Conservation (phyloP, 2,888 invertebrate genomes). For the Incurvaria masculella region DNA sequence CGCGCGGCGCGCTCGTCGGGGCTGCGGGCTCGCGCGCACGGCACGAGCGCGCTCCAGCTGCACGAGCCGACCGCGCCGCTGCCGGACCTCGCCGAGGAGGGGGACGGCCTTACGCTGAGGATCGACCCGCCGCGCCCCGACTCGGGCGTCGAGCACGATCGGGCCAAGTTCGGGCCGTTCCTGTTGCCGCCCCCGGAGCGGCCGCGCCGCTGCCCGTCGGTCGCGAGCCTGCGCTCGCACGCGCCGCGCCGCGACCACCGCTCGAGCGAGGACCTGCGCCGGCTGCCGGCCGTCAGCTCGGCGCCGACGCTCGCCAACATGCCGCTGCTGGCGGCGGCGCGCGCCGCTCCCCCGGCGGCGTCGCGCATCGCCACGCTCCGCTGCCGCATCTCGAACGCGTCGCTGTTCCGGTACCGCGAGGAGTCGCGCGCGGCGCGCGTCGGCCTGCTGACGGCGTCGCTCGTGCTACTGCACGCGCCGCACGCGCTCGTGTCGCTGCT, state of each 20-base stretch:
- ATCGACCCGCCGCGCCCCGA: constrained; percentile 34
- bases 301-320: constrained; percentile 45
- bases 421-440: constrained; percentile 88
- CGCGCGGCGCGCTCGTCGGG: constrained; percentile 72
- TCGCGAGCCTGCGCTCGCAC: constrained; percentile 37
- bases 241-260: constrained; percentile 37
- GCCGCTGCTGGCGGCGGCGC: constrained; percentile 32
- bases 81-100: constrained; percentile 41
- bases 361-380: constrained; percentile 72
- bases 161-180: constrained; percentile 41
- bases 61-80: constrained; percentile 41
- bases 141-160: constrained; percentile 26
- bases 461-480: constrained; percentile 73
- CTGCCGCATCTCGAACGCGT: constrained; percentile 80
- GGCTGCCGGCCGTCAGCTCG: constrained; percentile 49
- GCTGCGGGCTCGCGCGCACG: constrained; percentile 42
- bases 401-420: constrained; percentile 80
- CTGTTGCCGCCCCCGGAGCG: constrained; percentile 39
- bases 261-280: constrained; percentile 38
- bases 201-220: constrained; percentile 44
- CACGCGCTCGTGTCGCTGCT: constrained; percentile 46
- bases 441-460: constrained; percentile 58
- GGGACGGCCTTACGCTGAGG: constrained; percentile 42
- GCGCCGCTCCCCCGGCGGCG: constrained; percentile 49
- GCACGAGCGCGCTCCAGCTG: constrained; percentile 51